phyloP scores from a whole-genome alignment of 2,888 invertebrate genomes.

The Eupithecia insigniata region DNA sequence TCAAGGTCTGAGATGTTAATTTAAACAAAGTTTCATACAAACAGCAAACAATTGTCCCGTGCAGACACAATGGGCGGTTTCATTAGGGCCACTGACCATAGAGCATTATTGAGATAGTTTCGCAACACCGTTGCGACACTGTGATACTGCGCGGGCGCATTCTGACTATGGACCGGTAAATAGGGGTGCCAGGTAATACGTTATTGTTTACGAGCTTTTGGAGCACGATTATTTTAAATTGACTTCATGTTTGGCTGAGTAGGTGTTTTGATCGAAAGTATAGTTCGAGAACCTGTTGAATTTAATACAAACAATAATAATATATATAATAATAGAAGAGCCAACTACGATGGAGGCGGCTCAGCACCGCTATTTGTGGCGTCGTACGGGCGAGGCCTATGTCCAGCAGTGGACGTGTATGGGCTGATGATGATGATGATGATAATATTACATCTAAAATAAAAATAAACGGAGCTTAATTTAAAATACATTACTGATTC shows the following conservation, averaged over 20 bases:
- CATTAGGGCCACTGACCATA: slow-evolving; percentile 63
- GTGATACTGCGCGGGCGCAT: slow-evolving; percentile 46
- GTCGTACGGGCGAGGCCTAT: too few species aligned
- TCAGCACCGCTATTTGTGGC: too few species aligned
- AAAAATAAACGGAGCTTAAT: too few species aligned
- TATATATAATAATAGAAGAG: too few species aligned
- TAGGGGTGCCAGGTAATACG: slow-evolving; percentile 31
- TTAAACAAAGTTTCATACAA: slow-evolving; percentile 34
- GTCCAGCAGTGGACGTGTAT: too few species aligned
- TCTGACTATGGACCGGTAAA: slow-evolving; percentile 47
- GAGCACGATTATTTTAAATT: slow-evolving; percentile 19
- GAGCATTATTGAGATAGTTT: slow-evolving; percentile 61
- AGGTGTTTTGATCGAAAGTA: slow-evolving; percentile 7
- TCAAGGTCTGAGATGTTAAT: slow-evolving; percentile 34
- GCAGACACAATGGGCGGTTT: slow-evolving; percentile 57
- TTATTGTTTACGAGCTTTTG: slow-evolving; percentile 22
- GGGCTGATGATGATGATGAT: too few species aligned
- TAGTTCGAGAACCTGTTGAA: not conserved
- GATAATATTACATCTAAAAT: too few species aligned
- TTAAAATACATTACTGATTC: too few species aligned
- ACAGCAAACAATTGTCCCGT: slow-evolving; percentile 30
- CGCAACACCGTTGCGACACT: slow-evolving; percentile 59
- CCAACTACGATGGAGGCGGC: too few species aligned
- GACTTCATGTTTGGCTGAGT: slow-evolving; percentile 8
- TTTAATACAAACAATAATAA: not conserved